These are phyloP conservation scores for Andrena hattorfiana DNA, from an alignment of 2,888 invertebrate species.

Conservation along the genomic window DNA sequence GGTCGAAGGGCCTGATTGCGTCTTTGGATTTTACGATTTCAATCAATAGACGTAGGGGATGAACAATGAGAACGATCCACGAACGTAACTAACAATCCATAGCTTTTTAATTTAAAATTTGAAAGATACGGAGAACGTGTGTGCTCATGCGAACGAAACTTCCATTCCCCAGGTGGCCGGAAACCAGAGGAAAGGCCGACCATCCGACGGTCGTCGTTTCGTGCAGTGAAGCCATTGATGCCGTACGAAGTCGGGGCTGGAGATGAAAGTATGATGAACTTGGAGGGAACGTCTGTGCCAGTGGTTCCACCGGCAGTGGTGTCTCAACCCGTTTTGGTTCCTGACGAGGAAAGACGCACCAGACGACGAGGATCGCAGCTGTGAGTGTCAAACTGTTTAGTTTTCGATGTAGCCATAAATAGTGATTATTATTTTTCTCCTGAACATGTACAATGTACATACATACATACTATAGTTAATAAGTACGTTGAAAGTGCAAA, in stretches of 20 bases:
- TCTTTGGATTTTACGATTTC: too few relatives aligned
- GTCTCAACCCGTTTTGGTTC: slow-evolving; percentile 88
- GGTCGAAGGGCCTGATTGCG: too few relatives aligned
- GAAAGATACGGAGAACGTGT: background rate
- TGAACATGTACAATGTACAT: too few relatives aligned
- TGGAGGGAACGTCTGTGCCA: slow-evolving; percentile 88
- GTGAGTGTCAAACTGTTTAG: slow-evolving; percentile 86
- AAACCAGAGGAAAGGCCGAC: slow-evolving; percentile 77
- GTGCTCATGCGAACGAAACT: background rate
- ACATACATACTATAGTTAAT: too few relatives aligned
- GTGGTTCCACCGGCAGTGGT: slow-evolving; percentile 85
- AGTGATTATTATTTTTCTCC: too few relatives aligned
- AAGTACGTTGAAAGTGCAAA: too few relatives aligned
- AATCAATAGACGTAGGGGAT: too few relatives aligned
- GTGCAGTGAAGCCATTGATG: slow-evolving; percentile 79
- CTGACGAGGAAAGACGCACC: slow-evolving; percentile 90
- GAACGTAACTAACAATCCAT: background rate
- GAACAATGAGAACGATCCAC: background rate
- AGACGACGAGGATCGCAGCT: slow-evolving; percentile 93
- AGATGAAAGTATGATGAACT: slow-evolving; percentile 82
- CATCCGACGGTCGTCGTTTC: slow-evolving; percentile 84
- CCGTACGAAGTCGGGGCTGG: slow-evolving; percentile 80
- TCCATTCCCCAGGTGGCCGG: slow-evolving; percentile 62
- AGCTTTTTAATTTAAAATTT: background rate
- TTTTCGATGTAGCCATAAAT: too few relatives aligned